A percentile compares a stretch with the other conserved stretches of the same genome.
phyloP scores from a whole-genome alignment of 2,888 invertebrate species.

The Dicycla oo region DNA sequence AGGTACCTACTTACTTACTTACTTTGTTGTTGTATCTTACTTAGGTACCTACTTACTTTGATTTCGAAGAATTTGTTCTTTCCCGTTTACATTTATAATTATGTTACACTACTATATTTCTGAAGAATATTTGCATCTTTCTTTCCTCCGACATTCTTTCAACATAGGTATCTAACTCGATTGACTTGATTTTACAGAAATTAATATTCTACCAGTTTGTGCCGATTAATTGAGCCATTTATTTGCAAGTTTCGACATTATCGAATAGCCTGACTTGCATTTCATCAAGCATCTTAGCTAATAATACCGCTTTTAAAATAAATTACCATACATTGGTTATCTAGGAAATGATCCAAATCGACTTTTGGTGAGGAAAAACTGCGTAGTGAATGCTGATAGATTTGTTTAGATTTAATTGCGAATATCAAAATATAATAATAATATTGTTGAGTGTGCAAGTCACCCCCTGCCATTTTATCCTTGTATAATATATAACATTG shows the following conservation, averaged over 20 bases:
- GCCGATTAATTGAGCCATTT: neutral
- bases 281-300: conserved; percentile 25
- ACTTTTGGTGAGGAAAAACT: conserved; percentile 12
- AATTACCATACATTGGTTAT: conserved; percentile 35
- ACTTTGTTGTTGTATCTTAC: neutral
- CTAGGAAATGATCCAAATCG: conserved; percentile 27
- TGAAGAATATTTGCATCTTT: neutral
- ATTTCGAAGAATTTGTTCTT: neutral
- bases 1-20: neutral
- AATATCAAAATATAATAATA: too few species aligned
- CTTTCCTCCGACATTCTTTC: neutral
- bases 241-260: conserved; percentile 38
- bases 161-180: neutral
- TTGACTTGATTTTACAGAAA: conserved; percentile 2
- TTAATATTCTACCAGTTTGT: conserved; percentile 29
- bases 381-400: neutral
- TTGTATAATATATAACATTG: too few species aligned
- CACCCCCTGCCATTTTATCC: too few species aligned
- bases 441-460: too few species aligned
- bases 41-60: neutral
- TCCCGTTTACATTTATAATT: neutral
- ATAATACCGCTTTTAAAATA: conserved; percentile 41
- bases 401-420: too few species aligned
- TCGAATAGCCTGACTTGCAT: conserved; percentile 18
- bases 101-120: neutral